Base-by-base conservation (phyloP, 2,113 vertebrate genomes). In the Lanius ludovicianus region DNA sequence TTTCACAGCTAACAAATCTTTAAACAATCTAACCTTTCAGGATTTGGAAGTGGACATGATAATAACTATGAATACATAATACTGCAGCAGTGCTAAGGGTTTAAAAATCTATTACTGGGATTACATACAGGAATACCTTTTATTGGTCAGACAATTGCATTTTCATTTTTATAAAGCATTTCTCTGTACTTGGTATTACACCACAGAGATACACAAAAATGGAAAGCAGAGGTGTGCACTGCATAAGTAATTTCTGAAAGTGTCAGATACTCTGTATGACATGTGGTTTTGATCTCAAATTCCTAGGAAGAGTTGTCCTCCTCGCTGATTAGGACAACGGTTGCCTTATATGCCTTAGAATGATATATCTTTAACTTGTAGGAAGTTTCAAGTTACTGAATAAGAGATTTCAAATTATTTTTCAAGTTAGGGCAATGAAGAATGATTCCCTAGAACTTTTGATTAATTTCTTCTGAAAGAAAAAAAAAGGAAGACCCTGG, bases 1-100 rank as follows among this genome's bases (percentile, higher is more conserved):
- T 93, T 96, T 97, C 97, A 91, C 91, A 97, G 97, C 90, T 95
- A 97, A 96, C 96, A 98, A 97, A 97, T 97, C 97, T 98, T 98
- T 97, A 98, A 97, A 96, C 97, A 97, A 98, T 96, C 97, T 96
- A 97, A 94, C 96, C 96, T 97, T 97, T 96, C 95, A 96, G 92
- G 95, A 91, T 96, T 95, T 95, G 95, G 94, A 97, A 98, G 97
- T 98, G 96, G 97, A 97, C 97, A 97, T 96, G 97, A 95, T 97
- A 97, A 98, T 97, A 97, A 96, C 96, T 84, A 41, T 71, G 95
- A 97, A 96, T 94, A 78, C 68, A 64, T 96, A 94, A 97, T 96
- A 84, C 67, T 74, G 97, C 81, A 91, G 87, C 93, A 94, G 87
- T 92, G 49, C 67, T 8, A 91, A 97, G 95, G 92, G 95, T 97